Conservation (phyloP, 2,888 invertebrate species). For the Thera obeliscata region DNA sequence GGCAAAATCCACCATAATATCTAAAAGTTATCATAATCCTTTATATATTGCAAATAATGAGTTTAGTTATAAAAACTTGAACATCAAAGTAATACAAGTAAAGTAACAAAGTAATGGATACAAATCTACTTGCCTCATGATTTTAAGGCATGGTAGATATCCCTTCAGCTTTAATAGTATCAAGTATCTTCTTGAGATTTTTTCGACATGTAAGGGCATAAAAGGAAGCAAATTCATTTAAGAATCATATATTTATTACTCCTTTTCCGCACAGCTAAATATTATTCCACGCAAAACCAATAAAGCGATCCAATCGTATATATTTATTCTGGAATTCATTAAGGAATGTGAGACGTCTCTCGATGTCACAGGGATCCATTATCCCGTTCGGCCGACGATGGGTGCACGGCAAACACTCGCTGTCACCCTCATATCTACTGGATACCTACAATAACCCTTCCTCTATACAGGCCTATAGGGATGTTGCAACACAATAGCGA, state of each 20-base stretch:
- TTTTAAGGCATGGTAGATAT: too few relatives aligned
- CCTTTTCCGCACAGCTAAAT: conserved; percentile 24
- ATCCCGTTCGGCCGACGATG: conserved; percentile 68
- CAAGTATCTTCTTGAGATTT: too few relatives aligned
- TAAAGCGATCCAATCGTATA: conserved; percentile 54
- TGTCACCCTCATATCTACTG: conserved; percentile 50
- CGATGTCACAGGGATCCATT: conserved; percentile 64
- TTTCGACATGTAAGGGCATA: too few relatives aligned
- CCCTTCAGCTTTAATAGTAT: too few relatives aligned
- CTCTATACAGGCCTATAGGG: conserved; percentile 7
- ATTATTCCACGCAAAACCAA: conserved; percentile 40
- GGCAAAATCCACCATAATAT: background rate
- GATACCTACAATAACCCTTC: conserved; percentile 30
- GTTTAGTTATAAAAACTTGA: background rate
- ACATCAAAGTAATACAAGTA: background rate
- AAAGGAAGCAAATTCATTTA: background rate
- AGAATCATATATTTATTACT: conserved; percentile 1
- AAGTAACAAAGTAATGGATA: background rate
- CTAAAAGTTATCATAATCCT: conserved; percentile 8
- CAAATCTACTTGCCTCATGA: too few relatives aligned
- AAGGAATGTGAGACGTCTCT: conserved; percentile 52
- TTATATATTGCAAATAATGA: conserved; percentile 1
- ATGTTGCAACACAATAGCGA: conserved; percentile 3
- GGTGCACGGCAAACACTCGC: conserved; percentile 72
- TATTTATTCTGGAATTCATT: conserved; percentile 68